A percentile compares a stretch with the other conserved stretches of the same genome.
phyloP scores from a whole-genome alignment of 2,113 vertebrate genomes.

The Apteryx owenii region DNA sequence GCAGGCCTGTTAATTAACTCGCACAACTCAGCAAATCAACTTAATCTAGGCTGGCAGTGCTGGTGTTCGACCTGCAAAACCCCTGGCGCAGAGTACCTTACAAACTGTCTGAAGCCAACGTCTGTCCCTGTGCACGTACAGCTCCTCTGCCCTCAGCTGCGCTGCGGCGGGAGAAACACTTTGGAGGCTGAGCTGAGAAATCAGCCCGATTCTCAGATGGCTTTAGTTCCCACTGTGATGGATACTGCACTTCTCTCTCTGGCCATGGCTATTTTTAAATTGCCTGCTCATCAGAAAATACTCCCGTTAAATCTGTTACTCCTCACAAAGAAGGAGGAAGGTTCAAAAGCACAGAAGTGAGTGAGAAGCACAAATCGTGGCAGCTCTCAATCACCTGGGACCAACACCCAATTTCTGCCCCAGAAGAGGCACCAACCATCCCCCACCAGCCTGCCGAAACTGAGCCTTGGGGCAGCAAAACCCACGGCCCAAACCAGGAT shows the following conservation, averaged over 20 bases:
- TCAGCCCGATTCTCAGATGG: not conserved
- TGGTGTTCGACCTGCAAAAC: not conserved
- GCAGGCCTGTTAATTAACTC: constrained; percentile 19
- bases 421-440: not conserved
- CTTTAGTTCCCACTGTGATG: not conserved
- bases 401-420: not conserved
- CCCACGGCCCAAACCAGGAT: not conserved
- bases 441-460: not conserved
- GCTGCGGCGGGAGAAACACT: not conserved
- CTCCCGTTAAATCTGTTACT: not conserved
- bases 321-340: not conserved
- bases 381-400: not conserved
- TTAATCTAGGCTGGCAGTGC: constrained; percentile 53
- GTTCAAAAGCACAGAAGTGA: not conserved
- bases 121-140: not conserved
- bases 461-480: not conserved
- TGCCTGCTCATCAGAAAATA: not conserved
- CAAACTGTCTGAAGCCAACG: not conserved
- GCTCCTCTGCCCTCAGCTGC: not conserved
- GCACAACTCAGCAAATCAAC: constrained; percentile 39
- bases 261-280: not conserved
- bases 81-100: constrained; percentile 36
- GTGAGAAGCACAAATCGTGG: not conserved
- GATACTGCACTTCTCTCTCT: not conserved
- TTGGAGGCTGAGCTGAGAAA: not conserved